phyloP scores from a whole-genome alignment of 1,140 invertebrate species.

The Saccostrea echinata region DNA sequence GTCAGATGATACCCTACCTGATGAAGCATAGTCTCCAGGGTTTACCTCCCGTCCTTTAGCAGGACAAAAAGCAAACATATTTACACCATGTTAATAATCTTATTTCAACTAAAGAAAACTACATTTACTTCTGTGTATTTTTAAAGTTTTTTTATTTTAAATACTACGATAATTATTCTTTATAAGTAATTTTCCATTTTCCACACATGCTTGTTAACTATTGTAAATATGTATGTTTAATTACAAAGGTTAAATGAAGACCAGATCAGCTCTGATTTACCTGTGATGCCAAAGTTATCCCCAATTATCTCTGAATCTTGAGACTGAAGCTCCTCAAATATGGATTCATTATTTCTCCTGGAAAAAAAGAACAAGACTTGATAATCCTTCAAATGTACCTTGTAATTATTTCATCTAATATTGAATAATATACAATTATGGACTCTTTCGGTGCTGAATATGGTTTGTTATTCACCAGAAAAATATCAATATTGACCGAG shows the following conservation, averaged over 20 bases:
- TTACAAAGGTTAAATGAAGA: slow-evolving; percentile 21
- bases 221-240: background rate
- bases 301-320: slow-evolving; percentile 75
- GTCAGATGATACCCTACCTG: slow-evolving; percentile 87
- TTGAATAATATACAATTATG: no score
- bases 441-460: no score
- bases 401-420: background rate
- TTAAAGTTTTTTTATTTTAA: background rate
- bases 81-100: background rate
- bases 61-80: slow-evolving; percentile 36
- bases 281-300: slow-evolving; percentile 79
- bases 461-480: no score
- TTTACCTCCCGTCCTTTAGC: slow-evolving; percentile 95
- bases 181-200: background rate
- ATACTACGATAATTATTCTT: background rate
- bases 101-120: background rate
- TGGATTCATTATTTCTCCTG: slow-evolving; percentile 76
- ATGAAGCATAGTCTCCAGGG: slow-evolving; percentile 98
- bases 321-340: slow-evolving; percentile 76
- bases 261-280: slow-evolving; percentile 57
- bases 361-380: background rate
- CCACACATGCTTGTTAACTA: slow-evolving; percentile 20
- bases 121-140: background rate
- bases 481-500: no score
- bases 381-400: background rate